Evolutionary conservation across 2,113 vertebrate species (phyloP).

Genomic region (Pithys albifrons): DNA sequence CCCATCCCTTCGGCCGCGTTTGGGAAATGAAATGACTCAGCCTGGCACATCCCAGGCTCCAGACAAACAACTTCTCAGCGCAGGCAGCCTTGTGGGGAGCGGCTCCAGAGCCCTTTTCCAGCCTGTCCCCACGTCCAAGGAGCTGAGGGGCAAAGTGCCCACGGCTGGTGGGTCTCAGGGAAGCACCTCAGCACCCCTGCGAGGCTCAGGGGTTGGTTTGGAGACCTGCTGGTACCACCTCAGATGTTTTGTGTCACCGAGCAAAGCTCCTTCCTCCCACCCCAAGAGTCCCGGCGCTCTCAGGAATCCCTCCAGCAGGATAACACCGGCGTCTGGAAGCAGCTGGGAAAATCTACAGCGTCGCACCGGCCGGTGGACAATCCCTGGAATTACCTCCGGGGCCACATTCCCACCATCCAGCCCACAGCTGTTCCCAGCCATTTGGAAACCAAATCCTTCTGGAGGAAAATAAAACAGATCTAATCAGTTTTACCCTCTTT

Average conservation of each 20-base stretch:
- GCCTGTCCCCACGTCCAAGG: not conserved
- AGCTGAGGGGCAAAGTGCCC: not conserved
- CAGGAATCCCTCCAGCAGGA: not conserved
- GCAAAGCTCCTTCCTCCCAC: not conserved
- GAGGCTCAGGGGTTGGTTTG: not conserved
- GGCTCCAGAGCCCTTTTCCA: not conserved
- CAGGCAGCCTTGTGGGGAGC: not conserved
- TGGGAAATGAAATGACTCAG: not conserved
- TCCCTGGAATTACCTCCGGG: constrained; percentile 16
- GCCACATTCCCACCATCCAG: constrained; percentile 28
- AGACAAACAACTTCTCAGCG: not conserved
- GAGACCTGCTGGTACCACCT: not conserved
- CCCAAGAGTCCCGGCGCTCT: not conserved
- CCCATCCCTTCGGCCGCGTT: not conserved
- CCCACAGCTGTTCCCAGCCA: constrained; percentile 57
- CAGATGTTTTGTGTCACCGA: not conserved
- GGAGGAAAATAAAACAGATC: constrained; percentile 23
- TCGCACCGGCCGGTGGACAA: not conserved
- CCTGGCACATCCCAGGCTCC: constrained; percentile 22
- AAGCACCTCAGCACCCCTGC: not conserved
- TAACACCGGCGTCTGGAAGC: not conserved
- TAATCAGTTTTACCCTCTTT: constrained; percentile 33
- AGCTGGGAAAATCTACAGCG: not conserved
- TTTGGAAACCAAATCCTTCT: constrained; percentile 34
- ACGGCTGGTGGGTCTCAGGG: not conserved